Evolutionary conservation across 1,140 invertebrate species (phyloP), one percentile per base, ranked within the genome.

Genomic region (Aphaenogaster rudis): DNA sequence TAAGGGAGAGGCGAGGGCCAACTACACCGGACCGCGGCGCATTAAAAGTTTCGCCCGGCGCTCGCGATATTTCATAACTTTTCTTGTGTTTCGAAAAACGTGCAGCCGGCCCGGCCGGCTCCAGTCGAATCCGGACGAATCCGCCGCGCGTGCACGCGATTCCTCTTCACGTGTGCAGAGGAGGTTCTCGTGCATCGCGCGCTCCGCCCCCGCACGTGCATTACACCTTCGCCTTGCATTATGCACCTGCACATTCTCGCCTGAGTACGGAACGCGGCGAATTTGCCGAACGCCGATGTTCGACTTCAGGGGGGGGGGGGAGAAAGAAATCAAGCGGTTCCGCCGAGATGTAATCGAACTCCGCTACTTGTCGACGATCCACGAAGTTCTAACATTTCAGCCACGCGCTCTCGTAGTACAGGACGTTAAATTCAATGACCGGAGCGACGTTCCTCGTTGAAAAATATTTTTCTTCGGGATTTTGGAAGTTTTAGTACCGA

Each of bases 51-150:
- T 95, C 91, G 91, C 80, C 28, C 91, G 92, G 92, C 91, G 93
- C 93, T 91, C 90, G 88, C 94, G 94, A 95, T 95, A 95, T 95
- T 95, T 95, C 94, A 94, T 94, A 95, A 95, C 94, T 95, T 95
- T 94, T 87, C 92, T 28, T 94, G 92, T 94, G 94, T 95, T 94
- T 95, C 93, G 92, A 95, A 94, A 95, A 95, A 94, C 86, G 91
- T 91, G 76, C 88, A 82, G 80, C 48, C 87, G 54, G 54, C 67
- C 72, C 45, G 45, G 50, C 48, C 87, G 88, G 76, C 74, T 71
- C 88, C 64, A 66, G 21, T 69, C 42, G 66, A 69, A 69, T 48
- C 66, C 74, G 78, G 87, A 80, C 87, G 88, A 79, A 88, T 88
- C 54, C 54, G n/a, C 64, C 64, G 45, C 84, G 80, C 77, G 88